Evolutionary conservation across 1,140 invertebrate genomes (phyloP).

Genomic region (Maniola jurtina): DNA sequence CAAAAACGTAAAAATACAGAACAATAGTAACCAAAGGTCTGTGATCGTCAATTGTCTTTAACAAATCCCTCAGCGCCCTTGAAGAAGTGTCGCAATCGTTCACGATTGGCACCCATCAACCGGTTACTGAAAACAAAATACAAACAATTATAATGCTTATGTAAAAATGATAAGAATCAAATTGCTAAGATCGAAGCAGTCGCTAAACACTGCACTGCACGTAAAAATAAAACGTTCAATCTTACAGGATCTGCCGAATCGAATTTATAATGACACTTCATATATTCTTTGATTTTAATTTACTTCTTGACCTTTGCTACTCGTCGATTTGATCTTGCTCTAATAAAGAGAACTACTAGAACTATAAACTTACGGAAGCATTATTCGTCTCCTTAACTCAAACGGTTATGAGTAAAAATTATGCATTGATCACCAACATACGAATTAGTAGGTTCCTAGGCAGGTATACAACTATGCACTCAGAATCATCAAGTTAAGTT

Average conservation of each 20-base stretch:
- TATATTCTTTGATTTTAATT: no score
- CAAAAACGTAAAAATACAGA: neutral
- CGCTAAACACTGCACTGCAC: neutral
- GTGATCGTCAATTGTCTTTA: slow-evolving; percentile 30
- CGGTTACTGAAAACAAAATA: neutral
- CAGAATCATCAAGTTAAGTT: no score
- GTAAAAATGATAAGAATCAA: neutral
- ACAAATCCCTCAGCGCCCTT: slow-evolving; percentile 26
- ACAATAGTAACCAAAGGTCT: slow-evolving; percentile 1
- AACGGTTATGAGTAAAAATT: neutral
- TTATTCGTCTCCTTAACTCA: neutral
- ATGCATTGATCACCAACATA: neutral
- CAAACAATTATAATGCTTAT: neutral
- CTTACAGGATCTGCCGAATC: neutral
- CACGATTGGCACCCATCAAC: slow-evolving; percentile 34
- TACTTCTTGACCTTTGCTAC: no score
- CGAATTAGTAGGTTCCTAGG: neutral
- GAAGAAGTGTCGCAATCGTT: slow-evolving; percentile 28
- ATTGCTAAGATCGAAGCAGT: neutral
- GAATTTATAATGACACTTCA: neutral
- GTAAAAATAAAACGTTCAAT: neutral
- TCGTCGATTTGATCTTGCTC: neutral
- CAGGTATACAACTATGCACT: neutral
- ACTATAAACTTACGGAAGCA: neutral
- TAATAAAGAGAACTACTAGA: neutral